Conservation (phyloP, 1,140 invertebrate species). For the Drosophila suzukii region DNA sequence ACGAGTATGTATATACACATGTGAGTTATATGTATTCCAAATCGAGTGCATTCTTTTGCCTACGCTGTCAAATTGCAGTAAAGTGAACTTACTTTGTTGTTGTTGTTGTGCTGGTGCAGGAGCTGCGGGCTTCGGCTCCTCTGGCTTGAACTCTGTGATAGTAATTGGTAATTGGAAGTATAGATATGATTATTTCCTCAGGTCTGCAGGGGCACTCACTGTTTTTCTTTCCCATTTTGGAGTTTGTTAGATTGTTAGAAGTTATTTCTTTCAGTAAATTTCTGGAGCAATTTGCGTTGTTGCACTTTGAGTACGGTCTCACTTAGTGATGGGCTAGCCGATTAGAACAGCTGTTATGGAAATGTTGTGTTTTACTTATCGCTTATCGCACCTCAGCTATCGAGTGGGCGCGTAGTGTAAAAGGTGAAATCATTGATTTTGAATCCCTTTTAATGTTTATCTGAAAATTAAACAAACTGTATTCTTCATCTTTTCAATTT, state of each 20-base stretch:
- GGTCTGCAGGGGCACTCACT: slow-evolving; percentile 15
- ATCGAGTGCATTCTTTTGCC: not conserved
- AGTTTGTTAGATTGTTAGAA: too few species aligned
- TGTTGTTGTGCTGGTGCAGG: slow-evolving; percentile 24
- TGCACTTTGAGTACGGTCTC: not conserved
- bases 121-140: not conserved
- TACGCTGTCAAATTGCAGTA: not conserved
- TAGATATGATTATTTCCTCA: not conserved
- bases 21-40: not conserved
- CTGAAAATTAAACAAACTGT: too few species aligned
- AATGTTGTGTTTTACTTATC: not conserved
- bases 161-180: not conserved
- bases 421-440: too few species aligned
- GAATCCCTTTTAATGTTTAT: too few species aligned
- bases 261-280: not conserved
- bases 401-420: not conserved
- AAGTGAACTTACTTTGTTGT: slow-evolving; percentile 22
- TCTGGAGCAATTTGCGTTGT: not conserved
- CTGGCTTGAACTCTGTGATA: slow-evolving; percentile 25
- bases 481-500: too few species aligned
- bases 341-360: not conserved
- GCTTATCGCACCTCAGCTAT: not conserved
- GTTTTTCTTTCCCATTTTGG: slow-evolving; percentile 49
- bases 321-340: not conserved
- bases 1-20: not conserved